A percentile compares a stretch with the other conserved stretches of the same genome.
Evolutionary conservation across 2,113 vertebrate species (phyloP).

Genomic region (Sorex araneus): DNA sequence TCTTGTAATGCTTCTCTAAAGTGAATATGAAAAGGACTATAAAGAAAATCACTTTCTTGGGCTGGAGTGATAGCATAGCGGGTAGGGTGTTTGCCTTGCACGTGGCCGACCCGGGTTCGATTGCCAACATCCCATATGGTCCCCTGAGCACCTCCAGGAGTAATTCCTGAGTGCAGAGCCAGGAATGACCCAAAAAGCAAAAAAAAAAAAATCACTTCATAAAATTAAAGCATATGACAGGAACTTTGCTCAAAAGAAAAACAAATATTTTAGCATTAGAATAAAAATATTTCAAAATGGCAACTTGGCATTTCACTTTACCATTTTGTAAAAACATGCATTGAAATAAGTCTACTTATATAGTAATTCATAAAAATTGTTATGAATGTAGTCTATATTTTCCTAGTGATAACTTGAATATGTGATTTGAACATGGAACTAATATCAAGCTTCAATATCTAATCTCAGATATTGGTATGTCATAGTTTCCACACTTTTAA

Average conservation of each 20-base stretch:
- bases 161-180: too few relatives aligned
- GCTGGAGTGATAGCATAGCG: too few relatives aligned
- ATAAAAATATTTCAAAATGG: neutral
- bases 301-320: constrained; percentile 35
- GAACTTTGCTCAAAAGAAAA: neutral
- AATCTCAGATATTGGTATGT: neutral
- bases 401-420: neutral
- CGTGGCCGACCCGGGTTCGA: too few relatives aligned
- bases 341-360: constrained; percentile 6
- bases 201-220: neutral
- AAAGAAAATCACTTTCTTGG: neutral
- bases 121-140: too few relatives aligned
- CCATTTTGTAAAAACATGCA: neutral
- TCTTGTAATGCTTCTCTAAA: neutral
- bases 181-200: too few relatives aligned
- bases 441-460: neutral
- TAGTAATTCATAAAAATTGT: neutral
- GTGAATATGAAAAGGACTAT: neutral
- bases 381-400: neutral
- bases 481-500: neutral
- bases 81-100: too few relatives aligned
- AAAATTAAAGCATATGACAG: neutral
- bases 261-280: neutral
- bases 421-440: neutral
- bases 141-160: too few relatives aligned